These are phyloP conservation scores for Telenomus remus DNA, from an alignment of 1,140 invertebrate genomes.

Conservation along the genomic window DNA sequence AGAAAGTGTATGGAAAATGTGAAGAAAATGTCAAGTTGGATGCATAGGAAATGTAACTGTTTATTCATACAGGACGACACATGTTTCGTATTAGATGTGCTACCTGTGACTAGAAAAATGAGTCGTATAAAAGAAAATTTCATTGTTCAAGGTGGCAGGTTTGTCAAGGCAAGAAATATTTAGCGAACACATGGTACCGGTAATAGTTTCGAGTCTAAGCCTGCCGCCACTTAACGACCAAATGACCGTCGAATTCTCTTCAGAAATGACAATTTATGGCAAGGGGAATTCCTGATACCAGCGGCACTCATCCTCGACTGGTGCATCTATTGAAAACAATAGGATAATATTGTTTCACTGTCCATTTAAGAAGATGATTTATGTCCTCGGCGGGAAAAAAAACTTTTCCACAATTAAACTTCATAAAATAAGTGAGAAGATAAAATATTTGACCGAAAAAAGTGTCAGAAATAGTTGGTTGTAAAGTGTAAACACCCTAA, in stretches of 20 bases:
- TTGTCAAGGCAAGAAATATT: conserved; percentile 21
- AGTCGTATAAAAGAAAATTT: conserved; percentile 1
- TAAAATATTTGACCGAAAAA: background rate
- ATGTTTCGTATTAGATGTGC: conserved; percentile 38
- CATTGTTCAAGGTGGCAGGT: conserved; percentile 29
- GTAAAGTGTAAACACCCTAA: background rate
- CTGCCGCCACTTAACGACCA: conserved; percentile 8
- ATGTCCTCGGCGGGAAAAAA: no score
- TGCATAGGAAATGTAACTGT: conserved; percentile 24
- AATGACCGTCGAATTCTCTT: conserved; percentile 1
- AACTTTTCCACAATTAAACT: no score
- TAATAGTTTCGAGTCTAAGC: background rate
- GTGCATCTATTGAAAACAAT: no score
- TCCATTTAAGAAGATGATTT: no score
- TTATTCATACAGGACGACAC: conserved; percentile 8
- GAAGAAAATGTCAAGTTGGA: no score
- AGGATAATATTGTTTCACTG: no score
- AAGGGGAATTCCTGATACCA: conserved; percentile 3
- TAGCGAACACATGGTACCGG: conserved; percentile 12
- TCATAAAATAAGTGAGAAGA: no score
- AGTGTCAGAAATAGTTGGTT: background rate
- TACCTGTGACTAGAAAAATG: conserved; percentile 29
- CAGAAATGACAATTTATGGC: conserved; percentile 12
- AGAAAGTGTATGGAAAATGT: background rate
- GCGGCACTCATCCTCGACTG: no score